Conservation (phyloP, 2,797 vertebrate genomes). For the Brotula barbata region DNA sequence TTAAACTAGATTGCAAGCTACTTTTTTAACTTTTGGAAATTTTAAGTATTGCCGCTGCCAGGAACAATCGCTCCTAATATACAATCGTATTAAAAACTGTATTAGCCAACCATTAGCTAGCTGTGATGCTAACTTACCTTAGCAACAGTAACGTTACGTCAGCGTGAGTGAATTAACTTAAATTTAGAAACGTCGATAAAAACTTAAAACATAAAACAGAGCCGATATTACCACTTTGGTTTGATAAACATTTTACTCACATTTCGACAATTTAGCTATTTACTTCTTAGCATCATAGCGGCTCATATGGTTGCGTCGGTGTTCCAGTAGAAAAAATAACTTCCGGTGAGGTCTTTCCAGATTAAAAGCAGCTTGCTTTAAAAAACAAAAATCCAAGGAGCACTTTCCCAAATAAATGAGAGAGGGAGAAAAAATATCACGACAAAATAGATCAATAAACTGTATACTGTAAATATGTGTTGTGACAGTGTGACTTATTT, state of each 20-base stretch:
- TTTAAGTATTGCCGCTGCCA: background rate
- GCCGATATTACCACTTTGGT: background rate
- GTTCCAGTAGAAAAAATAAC: background rate
- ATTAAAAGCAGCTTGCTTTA: background rate
- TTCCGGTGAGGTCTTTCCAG: background rate
- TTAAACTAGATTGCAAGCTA: too few relatives aligned
- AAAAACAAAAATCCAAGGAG: too few relatives aligned
- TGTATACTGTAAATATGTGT: too few relatives aligned
- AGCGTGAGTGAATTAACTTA: too few relatives aligned
- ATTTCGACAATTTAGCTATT: background rate
- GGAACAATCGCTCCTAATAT: too few relatives aligned
- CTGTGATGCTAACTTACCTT: background rate
- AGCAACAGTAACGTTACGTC: background rate
- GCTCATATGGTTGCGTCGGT: background rate
- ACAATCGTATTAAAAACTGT: too few relatives aligned
- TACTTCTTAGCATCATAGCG: background rate
- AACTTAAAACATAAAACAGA: background rate
- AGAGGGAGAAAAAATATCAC: too few relatives aligned
- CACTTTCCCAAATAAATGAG: too few relatives aligned
- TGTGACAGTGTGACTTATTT: too few relatives aligned
- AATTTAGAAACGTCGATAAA: background rate
- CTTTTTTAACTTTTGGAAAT: background rate
- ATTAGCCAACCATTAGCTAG: background rate
- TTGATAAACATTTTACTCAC: background rate
- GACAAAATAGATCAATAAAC: too few relatives aligned